phyloP scores from a whole-genome alignment of 1,140 invertebrate genomes.

The Brachionus angularis region DNA sequence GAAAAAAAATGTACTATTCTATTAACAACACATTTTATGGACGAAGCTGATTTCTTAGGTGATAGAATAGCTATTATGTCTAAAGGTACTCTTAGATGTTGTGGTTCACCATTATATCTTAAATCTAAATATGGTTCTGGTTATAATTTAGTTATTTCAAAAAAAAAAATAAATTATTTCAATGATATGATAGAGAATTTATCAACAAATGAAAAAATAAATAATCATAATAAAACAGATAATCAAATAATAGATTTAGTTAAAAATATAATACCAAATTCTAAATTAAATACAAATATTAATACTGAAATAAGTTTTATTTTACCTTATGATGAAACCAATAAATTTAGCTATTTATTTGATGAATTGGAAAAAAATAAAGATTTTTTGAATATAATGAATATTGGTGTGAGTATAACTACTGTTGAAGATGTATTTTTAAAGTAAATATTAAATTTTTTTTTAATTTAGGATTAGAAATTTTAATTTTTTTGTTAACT shows the following conservation, averaged over 20 bases:
- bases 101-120: constrained; percentile 66
- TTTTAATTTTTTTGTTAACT: too few species aligned
- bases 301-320: constrained; percentile 53
- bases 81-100: constrained; percentile 64
- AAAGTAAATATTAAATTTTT: neutral
- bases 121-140: constrained; percentile 32
- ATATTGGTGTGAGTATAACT: constrained; percentile 73
- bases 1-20: constrained; percentile 60
- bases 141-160: constrained; percentile 1
- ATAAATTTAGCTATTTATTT: constrained; percentile 61
- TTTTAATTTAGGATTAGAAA: too few species aligned
- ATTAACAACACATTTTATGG: constrained; percentile 73
- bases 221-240: neutral
- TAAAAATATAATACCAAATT: constrained; percentile 48
- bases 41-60: constrained; percentile 72
- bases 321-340: constrained; percentile 52
- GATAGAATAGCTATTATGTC: constrained; percentile 66
- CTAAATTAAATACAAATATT: constrained; percentile 51
- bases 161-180: too few species aligned
- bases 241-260: constrained; percentile 46
- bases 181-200: too few species aligned
- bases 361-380: constrained; percentile 64
- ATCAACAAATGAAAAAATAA: neutral
- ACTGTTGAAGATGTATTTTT: constrained; percentile 82
- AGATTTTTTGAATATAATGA: constrained; percentile 65